These are phyloP conservation scores for Drosophila arawakana DNA, from an alignment of 1,140 invertebrate genomes.

Conservation along the genomic window DNA sequence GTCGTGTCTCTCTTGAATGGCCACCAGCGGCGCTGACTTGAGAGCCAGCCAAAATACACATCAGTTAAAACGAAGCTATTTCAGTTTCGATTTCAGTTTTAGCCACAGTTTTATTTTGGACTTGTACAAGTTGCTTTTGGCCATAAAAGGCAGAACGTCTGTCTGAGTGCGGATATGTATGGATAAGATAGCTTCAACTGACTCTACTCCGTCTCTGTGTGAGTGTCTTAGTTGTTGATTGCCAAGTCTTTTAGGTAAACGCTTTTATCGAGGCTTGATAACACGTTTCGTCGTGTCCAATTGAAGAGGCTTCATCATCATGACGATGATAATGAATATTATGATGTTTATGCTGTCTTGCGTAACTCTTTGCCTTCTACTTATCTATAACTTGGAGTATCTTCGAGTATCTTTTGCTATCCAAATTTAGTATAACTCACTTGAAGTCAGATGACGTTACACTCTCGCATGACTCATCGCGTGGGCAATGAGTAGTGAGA, in stretches of 20 bases:
- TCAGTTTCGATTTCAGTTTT: slow-evolving; percentile 4
- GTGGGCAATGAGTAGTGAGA: slow-evolving; percentile 27
- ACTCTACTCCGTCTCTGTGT: slow-evolving; percentile 4
- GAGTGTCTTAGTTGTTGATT: slow-evolving; percentile 29
- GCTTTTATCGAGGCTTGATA: slow-evolving; percentile 69
- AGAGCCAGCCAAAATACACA: background rate
- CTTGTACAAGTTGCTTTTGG: slow-evolving; percentile 3
- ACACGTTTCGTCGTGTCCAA: slow-evolving; percentile 44
- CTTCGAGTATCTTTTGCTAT: background rate
- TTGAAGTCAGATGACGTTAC: slow-evolving; percentile 49
- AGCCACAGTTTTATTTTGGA: slow-evolving; percentile 1
- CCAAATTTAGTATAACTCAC: slow-evolving; percentile 41
- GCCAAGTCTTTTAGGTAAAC: slow-evolving; percentile 36
- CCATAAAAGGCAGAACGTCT: slow-evolving; percentile 58
- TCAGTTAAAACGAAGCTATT: background rate
- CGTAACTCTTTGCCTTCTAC: slow-evolving; percentile 45
- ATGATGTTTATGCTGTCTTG: slow-evolving; percentile 37
- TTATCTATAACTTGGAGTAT: background rate
- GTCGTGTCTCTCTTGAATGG: background rate
- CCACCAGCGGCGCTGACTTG: slow-evolving; percentile 3
- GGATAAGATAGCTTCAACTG: slow-evolving; percentile 64
- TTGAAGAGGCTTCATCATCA: slow-evolving; percentile 4
- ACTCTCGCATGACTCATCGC: slow-evolving; percentile 45
- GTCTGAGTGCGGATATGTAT: slow-evolving; percentile 38
- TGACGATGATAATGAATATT: background rate